phyloP scores from a whole-genome alignment of 2,888 invertebrate genomes.

The Clitarchus hookeri region DNA sequence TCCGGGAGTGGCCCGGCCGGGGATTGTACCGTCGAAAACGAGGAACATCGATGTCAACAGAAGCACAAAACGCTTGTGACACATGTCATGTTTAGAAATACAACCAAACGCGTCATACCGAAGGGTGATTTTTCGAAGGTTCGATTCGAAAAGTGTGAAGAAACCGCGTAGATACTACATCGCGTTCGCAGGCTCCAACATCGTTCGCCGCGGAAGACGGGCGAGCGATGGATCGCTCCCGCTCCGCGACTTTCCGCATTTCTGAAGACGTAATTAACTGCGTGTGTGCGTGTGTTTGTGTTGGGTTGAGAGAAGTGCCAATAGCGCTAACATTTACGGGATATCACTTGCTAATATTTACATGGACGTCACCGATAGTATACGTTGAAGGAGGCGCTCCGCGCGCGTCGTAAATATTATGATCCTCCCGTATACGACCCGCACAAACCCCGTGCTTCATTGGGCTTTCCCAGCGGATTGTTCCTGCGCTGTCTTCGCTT shows the following conservation, averaged over 20 bases:
- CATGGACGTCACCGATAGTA: slow-evolving; percentile 8
- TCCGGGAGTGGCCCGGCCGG: too few relatives aligned
- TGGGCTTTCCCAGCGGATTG: background rate
- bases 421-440: background rate
- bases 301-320: slow-evolving; percentile 11
- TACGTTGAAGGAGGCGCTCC: background rate
- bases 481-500: background rate
- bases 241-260: background rate
- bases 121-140: too few relatives aligned
- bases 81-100: too few relatives aligned
- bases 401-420: slow-evolving; percentile 23
- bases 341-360: slow-evolving; percentile 25
- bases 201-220: background rate
- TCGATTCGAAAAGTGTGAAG: too few relatives aligned
- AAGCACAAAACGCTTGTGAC: too few relatives aligned
- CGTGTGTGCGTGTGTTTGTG: background rate
- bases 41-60: too few relatives aligned
- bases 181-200: too few relatives aligned
- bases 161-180: too few relatives aligned
- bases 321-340: slow-evolving; percentile 10
- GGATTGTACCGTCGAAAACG: too few relatives aligned
- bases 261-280: background rate
- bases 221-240: background rate
- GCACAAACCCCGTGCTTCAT: background rate
- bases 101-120: too few relatives aligned